Evolutionary conservation across 2,888 invertebrate genomes (phyloP).

Genomic region (Xylota segnis): DNA sequence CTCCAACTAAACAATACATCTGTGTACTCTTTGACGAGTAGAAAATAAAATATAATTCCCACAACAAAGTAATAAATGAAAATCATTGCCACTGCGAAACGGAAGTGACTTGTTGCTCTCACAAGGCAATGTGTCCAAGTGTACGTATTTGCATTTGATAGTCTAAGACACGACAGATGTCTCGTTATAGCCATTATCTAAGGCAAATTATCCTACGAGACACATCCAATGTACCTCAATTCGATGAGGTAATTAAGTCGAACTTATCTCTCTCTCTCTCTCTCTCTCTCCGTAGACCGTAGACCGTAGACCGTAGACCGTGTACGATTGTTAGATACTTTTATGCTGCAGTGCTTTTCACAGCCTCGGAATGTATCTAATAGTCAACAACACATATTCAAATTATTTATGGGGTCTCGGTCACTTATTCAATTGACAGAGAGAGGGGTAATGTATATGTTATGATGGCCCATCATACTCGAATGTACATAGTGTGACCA

Average conservation of each 20-base stretch:
- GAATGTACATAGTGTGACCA: constrained; percentile 46
- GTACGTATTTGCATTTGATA: constrained; percentile 13
- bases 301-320: too few species aligned
- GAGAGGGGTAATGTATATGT: constrained; percentile 61
- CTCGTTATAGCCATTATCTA: constrained; percentile 31
- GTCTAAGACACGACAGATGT: constrained; percentile 21
- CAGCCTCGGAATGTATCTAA: constrained; percentile 56
- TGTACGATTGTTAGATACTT: constrained; percentile 7
- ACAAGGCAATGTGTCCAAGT: constrained; percentile 24
- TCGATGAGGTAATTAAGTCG: constrained; percentile 62
- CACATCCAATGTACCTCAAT: constrained; percentile 5
- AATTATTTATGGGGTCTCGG: constrained; percentile 74
- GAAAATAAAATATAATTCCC: constrained; percentile 28
- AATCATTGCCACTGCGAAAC: constrained; percentile 66
- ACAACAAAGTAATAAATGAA: constrained; percentile 54
- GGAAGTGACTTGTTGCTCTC: constrained; percentile 68
- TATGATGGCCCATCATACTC: constrained; percentile 49
- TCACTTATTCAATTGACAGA: constrained; percentile 74
- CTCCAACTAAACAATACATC: background rate
- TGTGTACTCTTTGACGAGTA: background rate
- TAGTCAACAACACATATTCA: constrained; percentile 32
- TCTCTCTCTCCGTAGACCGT: too few species aligned
- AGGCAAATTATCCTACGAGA: constrained; percentile 38
- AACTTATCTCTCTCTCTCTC: constrained; percentile 50
- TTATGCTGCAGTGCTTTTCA: constrained; percentile 69